These are phyloP conservation scores for Aurelia coerulea DNA, from an alignment of 30 jellyfish, hydroid and myxozoan species.

Conservation along the genomic window DNA sequence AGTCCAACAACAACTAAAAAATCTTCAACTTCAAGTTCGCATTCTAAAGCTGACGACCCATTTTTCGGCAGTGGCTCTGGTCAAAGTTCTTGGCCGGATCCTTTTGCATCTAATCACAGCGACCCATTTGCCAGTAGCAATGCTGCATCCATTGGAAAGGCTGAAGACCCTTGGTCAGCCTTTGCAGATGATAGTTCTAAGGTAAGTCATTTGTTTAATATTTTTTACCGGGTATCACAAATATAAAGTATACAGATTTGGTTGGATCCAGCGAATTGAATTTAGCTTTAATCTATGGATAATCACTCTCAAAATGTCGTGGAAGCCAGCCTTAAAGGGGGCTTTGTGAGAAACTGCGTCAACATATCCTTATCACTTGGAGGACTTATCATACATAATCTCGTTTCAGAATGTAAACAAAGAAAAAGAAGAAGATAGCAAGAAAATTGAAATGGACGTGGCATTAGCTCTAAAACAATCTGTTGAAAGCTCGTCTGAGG, in stretches of 20 bases:
- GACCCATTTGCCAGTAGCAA: conserved; percentile 79
- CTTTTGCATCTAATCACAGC: conserved; percentile 52
- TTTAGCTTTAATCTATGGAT: too few relatives aligned
- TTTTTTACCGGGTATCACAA: too few relatives aligned
- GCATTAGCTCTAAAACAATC: conserved; percentile 93
- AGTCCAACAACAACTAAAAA: conserved; percentile 21
- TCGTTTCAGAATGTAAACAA: not conserved
- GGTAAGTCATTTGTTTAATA: conserved; percentile 5
- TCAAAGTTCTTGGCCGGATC: conserved; percentile 66
- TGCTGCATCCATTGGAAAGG: conserved; percentile 16
- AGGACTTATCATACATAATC: too few relatives aligned
- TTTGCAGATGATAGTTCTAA: conserved; percentile 54
- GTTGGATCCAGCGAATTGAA: too few relatives aligned
- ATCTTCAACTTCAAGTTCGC: conserved; percentile 19
- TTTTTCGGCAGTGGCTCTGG: conserved; percentile 46
- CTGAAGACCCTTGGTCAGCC: conserved; percentile 91
- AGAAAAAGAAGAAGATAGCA: conserved; percentile 65
- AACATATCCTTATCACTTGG: too few relatives aligned
- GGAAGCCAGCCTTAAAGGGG: too few relatives aligned
- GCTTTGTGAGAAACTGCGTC: too few relatives aligned
- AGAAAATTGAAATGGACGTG: conserved; percentile 83
- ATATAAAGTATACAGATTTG: too few relatives aligned
- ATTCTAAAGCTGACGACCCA: conserved; percentile 1
- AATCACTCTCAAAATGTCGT: too few relatives aligned
- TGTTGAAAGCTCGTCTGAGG: conserved; percentile 96